phyloP scores from a whole-genome alignment of 2,113 vertebrate genomes.

The Lamprotornis superbus region DNA sequence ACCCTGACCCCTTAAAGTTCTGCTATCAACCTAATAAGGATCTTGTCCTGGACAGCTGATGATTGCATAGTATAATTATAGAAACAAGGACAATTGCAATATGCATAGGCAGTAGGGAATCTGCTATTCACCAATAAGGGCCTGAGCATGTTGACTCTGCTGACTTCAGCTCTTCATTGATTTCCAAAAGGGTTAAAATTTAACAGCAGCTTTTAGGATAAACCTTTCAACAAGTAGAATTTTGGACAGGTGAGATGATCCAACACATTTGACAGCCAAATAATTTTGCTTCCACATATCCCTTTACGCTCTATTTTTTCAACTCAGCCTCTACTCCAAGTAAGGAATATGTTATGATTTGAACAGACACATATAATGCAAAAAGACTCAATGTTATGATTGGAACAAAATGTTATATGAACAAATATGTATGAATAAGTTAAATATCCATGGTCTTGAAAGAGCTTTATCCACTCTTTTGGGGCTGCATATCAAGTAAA shows the following conservation, averaged over 20 bases:
- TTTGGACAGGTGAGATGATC: not conserved
- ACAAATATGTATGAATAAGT: not conserved
- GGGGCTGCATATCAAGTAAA: not conserved
- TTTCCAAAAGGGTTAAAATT: not conserved
- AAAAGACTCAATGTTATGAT: not conserved
- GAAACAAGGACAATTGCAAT: constrained; percentile 58
- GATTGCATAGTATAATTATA: constrained; percentile 73
- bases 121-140: not conserved
- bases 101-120: not conserved
- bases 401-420: not conserved
- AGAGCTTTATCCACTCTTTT: not conserved
- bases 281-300: not conserved
- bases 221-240: constrained; percentile 18
- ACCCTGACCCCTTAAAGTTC: constrained; percentile 72
- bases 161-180: not conserved
- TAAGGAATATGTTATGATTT: not conserved
- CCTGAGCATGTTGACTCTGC: not conserved
- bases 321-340: not conserved
- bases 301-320: not conserved
- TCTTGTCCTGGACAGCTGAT: constrained; percentile 55
- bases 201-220: not conserved
- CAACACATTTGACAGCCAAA: not conserved
- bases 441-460: not conserved
- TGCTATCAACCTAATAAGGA: constrained; percentile 76
- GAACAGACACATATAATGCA: not conserved